Evolutionary conservation across 2,113 vertebrate species (phyloP), one percentile per base, ranked within the genome.

Genomic region (Tachuris rubrigastra): DNA sequence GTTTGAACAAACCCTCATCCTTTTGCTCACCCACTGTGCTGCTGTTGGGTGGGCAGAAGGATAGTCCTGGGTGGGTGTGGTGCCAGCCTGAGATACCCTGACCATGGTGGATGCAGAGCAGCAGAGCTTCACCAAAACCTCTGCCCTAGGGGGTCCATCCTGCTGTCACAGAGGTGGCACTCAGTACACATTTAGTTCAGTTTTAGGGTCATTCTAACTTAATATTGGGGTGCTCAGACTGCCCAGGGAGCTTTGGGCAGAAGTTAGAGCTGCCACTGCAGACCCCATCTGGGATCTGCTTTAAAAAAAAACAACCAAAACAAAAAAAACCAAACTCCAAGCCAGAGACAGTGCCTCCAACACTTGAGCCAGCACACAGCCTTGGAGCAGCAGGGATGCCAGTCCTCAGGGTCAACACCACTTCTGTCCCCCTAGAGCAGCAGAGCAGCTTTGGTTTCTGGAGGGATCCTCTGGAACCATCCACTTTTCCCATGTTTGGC

Each of bases 51-150:
- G 59, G 22, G 22, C 10, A 22, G 58, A 47, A 47, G n/a, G 39
- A 39, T 39, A 39, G 16, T 47, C 39, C n/a, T 31, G n/a, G 24
- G 19, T 60, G 59, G 24, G n/a, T n/a, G 18, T 2, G 2, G 19
- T 58, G 23, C 18, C 22, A 33, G 20, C 33, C 41, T n/a, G 68
- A n/a, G 37, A 60, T 6, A 80, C 21, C 20, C 47, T 0, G 0
- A 8, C 22, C 22, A 16, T 1, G 3, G 2, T 18, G 59, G 41
- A 19, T n/a, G 14, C 5, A 46, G 60, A 30, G 7, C 69, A 41
- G 31, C 14, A 11, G 46, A 62, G 42, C n/a, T 68, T 56, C 66
- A 46, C 53, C 2, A 2, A 8, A n/a, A 47, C 41, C 39, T 76
- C n/a, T 63, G 42, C 76, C 42, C 8, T 1, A 12, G 33, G 2